These are phyloP conservation scores for Periparus ater DNA, from an alignment of 2,797 vertebrate genomes.

Conservation along the genomic window DNA sequence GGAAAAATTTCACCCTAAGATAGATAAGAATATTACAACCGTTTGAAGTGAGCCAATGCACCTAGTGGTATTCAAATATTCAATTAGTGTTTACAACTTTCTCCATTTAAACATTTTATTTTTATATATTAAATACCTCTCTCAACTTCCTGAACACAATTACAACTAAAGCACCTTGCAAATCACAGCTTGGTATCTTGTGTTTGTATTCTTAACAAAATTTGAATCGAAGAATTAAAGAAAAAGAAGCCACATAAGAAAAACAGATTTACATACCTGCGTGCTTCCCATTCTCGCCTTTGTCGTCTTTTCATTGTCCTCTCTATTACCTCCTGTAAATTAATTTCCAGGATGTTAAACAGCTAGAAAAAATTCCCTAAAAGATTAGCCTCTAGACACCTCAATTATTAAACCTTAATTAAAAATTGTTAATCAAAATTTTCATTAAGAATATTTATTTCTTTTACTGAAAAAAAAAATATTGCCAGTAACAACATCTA, in stretches of 20 bases:
- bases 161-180: not conserved
- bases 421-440: not conserved
- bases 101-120: not conserved
- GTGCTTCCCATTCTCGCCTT: slow-evolving; percentile 90
- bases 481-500: not conserved
- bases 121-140: not conserved
- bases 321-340: slow-evolving; percentile 84
- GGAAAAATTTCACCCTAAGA: not conserved
- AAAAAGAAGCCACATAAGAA: not conserved
- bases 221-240: not conserved
- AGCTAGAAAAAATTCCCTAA: not conserved
- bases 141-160: not conserved
- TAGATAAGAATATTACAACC: not conserved
- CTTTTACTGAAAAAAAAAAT: too few relatives aligned
- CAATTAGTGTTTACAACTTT: not conserved
- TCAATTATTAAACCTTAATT: not conserved
- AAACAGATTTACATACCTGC: slow-evolving; percentile 76
- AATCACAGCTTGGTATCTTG: not conserved
- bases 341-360: slow-evolving; percentile 10
- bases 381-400: not conserved
- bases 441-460: accelerated
- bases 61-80: not conserved
- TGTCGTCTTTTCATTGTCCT: slow-evolving; percentile 86
- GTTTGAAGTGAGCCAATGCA: not conserved
- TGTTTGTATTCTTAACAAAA: not conserved